Evolutionary conservation across 2,888 invertebrate species (phyloP).

Genomic region (Drosophila meridionalis): DNA sequence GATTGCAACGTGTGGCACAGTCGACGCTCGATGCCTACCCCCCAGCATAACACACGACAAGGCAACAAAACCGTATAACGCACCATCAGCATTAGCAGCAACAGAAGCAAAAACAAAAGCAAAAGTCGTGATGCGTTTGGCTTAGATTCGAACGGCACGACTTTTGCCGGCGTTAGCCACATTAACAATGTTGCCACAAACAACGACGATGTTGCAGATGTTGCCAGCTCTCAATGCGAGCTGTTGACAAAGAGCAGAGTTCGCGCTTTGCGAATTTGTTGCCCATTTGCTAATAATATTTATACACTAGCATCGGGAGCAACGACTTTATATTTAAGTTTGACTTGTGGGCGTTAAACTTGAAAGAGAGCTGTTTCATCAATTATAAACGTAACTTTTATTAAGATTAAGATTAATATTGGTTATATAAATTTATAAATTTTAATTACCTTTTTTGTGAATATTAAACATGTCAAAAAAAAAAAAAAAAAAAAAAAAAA

Average conservation of each 20-base stretch:
- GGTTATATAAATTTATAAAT: background rate
- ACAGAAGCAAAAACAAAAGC: conserved; percentile 36
- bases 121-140: conserved; percentile 82
- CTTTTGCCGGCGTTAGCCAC: conserved; percentile 64
- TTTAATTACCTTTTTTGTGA: too few relatives aligned
- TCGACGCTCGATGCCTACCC: conserved; percentile 76
- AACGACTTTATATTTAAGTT: background rate
- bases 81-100: conserved; percentile 31
- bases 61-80: conserved; percentile 46
- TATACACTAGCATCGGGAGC: conserved; percentile 24
- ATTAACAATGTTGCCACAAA: conserved; percentile 63
- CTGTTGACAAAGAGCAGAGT: conserved; percentile 64
- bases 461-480: too few relatives aligned
- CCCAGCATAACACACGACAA: conserved; percentile 64
- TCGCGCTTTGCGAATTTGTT: conserved; percentile 58
- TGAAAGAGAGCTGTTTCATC: too few relatives aligned
- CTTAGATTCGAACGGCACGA: conserved; percentile 82
- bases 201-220: conserved; percentile 25
- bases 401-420: background rate
- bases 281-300: conserved; percentile 53
- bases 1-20: conserved; percentile 77
- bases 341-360: background rate
- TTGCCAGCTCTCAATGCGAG: conserved; percentile 37
- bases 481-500: too few relatives aligned
- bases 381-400: too few relatives aligned